Evolutionary conservation across 2,797 vertebrate species (phyloP), one percentile per base, ranked within the genome.

Genomic region (Acanthis flammea): DNA sequence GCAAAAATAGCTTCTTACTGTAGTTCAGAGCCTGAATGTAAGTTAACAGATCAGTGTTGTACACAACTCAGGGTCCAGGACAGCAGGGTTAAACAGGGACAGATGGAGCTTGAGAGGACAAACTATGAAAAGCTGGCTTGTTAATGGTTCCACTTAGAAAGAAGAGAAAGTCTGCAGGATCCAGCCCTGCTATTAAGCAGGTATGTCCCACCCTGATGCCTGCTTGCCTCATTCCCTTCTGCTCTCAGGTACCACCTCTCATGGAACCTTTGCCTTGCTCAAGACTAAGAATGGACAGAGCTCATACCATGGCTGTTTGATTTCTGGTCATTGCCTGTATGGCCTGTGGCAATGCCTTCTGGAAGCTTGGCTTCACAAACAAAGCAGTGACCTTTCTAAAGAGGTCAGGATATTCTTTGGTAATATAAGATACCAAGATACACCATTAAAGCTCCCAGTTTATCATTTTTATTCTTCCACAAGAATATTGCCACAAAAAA

Each of bases 211-310:
- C 35, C 14, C 44, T 8, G 22, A 14, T 19, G 24, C 19, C 35
- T 27, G 5, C 30, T 72, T 72, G 24, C 11, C 44, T 61, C 19
- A 4, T 50, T 76, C 35, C 14, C 19, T 23, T 30, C 50, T 61
- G 19, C 7, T 2, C 2, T 0, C 6, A 3, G 22, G 19, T 51
- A 58, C 13, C 4, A 7, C 13, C 0, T n/a, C 51, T 66, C 33
- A 0, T 6, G 8, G 11, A 83, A 47, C 5, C 8, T 60, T 53
- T 91, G 25, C 27, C 51, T 50, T 21, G 2, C 39, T 71, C 0
- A 0, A 57, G 42, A 24, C 35, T 50, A 28, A 53, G 45, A 45
- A 67, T 4, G 18, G 10, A 35, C 17, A 39, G 27, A 58, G 45
- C 16, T 30, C 45, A 53, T 39, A 35, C n/a, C 1, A 0, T 33